These are phyloP conservation scores for Syngnathus acus DNA, from an alignment of 2,797 vertebrate genomes.

Conservation along the genomic window DNA sequence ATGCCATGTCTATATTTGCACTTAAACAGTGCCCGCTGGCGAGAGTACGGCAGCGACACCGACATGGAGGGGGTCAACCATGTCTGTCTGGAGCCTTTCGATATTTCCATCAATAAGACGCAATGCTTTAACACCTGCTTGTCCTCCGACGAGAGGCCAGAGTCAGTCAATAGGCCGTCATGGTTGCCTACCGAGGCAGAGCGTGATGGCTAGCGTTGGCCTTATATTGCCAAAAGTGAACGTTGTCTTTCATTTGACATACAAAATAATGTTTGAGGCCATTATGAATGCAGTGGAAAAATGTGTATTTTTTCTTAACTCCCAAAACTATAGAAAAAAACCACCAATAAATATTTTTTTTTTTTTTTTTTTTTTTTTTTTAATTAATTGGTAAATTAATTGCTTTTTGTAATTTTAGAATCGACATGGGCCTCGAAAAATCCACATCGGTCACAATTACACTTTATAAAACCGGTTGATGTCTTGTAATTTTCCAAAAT, in stretches of 20 bases:
- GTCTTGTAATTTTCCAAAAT: not conserved
- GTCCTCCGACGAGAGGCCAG: constrained; percentile 56
- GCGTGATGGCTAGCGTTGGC: constrained; percentile 47
- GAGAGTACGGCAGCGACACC: constrained; percentile 38
- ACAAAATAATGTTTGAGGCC: not conserved
- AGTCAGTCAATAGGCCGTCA: constrained; percentile 49
- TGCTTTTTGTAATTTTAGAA: too few species aligned
- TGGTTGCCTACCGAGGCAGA: constrained; percentile 48
- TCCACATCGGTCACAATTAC: not conserved
- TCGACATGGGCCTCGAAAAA: not conserved
- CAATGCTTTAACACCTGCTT: constrained; percentile 57
- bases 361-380: too few species aligned
- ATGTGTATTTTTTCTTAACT: too few species aligned
- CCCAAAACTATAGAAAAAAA: too few species aligned
- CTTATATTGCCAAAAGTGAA: constrained; percentile 44
- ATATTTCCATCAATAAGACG: constrained; percentile 67
- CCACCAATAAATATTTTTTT: too few species aligned
- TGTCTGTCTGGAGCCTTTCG: constrained; percentile 61
- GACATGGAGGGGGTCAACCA: constrained; percentile 52
- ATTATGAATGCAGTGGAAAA: too few species aligned
- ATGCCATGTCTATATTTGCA: constrained; percentile 66
- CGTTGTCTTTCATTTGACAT: constrained; percentile 20
- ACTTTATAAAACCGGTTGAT: not conserved
- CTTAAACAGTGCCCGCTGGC: constrained; percentile 56
- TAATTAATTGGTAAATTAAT: too few species aligned